Base-by-base conservation (phyloP, 1,140 invertebrate genomes). In the Maconellicoccus hirsutus region DNA sequence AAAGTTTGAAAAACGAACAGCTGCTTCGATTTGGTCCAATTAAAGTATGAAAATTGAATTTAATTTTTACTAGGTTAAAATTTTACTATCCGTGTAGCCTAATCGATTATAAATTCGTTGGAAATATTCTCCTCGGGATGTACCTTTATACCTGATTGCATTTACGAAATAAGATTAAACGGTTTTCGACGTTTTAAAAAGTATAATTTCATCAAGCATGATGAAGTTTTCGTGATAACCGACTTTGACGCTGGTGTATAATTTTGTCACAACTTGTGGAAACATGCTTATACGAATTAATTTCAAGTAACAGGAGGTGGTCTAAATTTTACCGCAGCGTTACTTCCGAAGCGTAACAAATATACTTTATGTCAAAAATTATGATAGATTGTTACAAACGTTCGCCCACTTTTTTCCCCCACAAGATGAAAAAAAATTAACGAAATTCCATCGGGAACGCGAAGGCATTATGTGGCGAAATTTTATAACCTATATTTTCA, bases 301-400 rank as follows among this genome's bases (percentile, higher is more conserved):
- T 52, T 52, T 52, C 42, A 52, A 52, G n/a, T 52, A 52, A 52
- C 42, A 52, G 42, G 42, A 52, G 42, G 42, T 52, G 42, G 42
- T 52, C 42, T 52, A 16, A 52, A 19, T 52, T 52, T 52, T 52
- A 52, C 42, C 42, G 42, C 42, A 33, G 42, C 42, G 42, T 52
- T 52, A 52, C n/a, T 52, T 52, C 42, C 42, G 42, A 52, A 52
- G 42, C 42, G 42, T 52, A 52, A 52, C 42, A 19, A 52, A 52
- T 52, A 52, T 52, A 52, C 42, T 52, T 52, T 19, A 19, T 52
- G 42, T 52, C 42, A 52, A 52, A 52, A 52, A 52, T 52, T 52
- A 52, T 52, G 42, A 52, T 52, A 52, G 42, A 52, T 52, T 52
- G 42, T 52, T 52, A 19, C 42, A 16, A 52, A 52, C 42, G 16